Evolutionary conservation across 2,797 vertebrate genomes (phyloP), one percentile per base, ranked within the genome.

Genomic region (Melanotaenia parkinsoni): DNA sequence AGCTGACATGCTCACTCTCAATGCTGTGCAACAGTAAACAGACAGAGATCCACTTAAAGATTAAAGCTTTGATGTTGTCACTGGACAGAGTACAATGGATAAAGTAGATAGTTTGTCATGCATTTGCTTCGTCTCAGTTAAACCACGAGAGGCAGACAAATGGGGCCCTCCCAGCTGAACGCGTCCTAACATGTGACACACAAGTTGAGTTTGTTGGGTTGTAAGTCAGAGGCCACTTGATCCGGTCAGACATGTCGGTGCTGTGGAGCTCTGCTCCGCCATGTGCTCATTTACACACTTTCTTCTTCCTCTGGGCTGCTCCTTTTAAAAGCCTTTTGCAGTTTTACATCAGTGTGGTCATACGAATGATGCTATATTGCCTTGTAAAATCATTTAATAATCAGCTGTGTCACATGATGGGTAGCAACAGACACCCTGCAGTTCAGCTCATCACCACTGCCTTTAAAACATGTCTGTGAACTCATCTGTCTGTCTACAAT

Each of bases 1-100:
- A 77, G 82, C 80, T 87, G 85, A 91, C 81, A 86, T 5, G 58
- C 67, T 72, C 74, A 53, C 61, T 80, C 33, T 35, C 54, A 82
- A 82, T 59, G 81, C 69, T 72, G 64, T 33, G 65, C 63, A 54
- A 63, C 67, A 74, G 65, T 45, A 83, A 63, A 58, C 37, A 70
- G 12, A 4, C 60, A 68, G 40, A 64, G 40, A 63, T 37, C 51
- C 24, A n/a, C 76, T 70, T 67, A 4, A 30, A 73, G 26, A 57
- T 45, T 51, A 32, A 1, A 11, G 28, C 26, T 56, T 66, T 35
- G 51, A 68, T 26, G 59, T 54, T 51, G 62, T 76, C 43, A 51
- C 51, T 14, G 40, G 13, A 6, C 4, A 43, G 40, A 43, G 24
- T 24, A 50, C 63, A 18, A 43, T 12, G 16, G 40, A 43, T 43